Conservation (phyloP, 2,888 invertebrate genomes). For the Nephrotoma guestfalica region DNA sequence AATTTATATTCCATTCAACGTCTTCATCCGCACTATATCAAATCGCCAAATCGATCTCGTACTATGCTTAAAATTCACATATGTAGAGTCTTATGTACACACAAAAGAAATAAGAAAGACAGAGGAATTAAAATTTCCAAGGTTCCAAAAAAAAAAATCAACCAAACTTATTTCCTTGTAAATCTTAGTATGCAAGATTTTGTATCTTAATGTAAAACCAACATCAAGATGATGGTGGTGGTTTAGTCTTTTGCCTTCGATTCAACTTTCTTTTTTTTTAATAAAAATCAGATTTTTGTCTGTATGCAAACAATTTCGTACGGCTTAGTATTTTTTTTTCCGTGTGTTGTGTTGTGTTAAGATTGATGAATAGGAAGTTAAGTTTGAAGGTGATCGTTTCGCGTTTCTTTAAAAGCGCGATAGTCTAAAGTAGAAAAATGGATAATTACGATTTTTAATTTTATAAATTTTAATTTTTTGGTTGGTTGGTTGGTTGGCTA, state of each 20-base stretch:
- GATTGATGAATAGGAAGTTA: slow-evolving; percentile 4
- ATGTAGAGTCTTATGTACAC: neutral
- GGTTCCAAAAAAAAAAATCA: neutral
- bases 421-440: neutral
- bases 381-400: slow-evolving; percentile 1
- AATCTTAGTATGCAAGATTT: neutral
- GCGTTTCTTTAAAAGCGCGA: neutral
- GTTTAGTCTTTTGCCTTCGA: neutral
- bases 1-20: neutral
- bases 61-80: neutral
- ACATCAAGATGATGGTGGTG: neutral
- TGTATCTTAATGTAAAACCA: neutral
- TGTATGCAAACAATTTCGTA: neutral
- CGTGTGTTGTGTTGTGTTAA: neutral
- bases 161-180: neutral
- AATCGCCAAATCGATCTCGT: neutral
- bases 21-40: neutral
- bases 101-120: neutral
- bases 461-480: neutral
- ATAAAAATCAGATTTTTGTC: neutral
- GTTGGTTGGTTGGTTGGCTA: neutral
- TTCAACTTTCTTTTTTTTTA: neutral
- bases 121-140: slow-evolving; percentile 1
- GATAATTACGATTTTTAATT: neutral
- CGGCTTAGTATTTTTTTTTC: neutral